Conservation (phyloP, 2,113 vertebrate genomes). For the Silurus meridionalis region DNA sequence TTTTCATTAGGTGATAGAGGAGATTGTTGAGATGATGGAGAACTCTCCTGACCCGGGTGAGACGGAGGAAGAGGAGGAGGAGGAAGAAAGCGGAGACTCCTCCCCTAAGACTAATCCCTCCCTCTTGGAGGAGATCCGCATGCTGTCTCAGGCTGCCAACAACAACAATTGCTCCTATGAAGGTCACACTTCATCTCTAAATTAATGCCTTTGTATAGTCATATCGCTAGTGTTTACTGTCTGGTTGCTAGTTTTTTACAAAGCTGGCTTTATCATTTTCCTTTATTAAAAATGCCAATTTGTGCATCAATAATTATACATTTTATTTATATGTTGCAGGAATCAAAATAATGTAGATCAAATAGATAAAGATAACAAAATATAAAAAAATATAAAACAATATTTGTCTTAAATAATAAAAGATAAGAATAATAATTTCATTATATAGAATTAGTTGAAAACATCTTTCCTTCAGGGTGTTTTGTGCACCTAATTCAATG, state of each 20-base stretch:
- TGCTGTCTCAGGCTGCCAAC: conserved; percentile 83
- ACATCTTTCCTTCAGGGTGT: neutral
- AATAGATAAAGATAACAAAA: neutral
- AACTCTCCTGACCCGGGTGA: conserved; percentile 91
- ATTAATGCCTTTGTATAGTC: neutral
- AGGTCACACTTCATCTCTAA: conserved; percentile 65
- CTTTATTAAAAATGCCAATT: neutral
- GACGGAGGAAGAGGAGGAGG: conserved; percentile 80
- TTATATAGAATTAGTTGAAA: neutral
- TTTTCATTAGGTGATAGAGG: conserved; percentile 83
- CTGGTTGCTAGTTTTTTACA: neutral
- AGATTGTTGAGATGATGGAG: conserved; percentile 96
- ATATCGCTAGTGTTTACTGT: neutral
- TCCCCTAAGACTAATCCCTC: conserved; percentile 78
- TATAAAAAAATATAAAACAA: neutral
- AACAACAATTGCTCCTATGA: conserved; percentile 88
- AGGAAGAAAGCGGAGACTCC: conserved; percentile 77
- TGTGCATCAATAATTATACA: neutral
- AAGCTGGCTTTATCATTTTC: neutral
- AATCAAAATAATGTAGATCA: neutral
- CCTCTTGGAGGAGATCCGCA: conserved; percentile 85
- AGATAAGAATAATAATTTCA: neutral
- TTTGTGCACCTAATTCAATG: conserved; percentile 5
- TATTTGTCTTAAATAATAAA: neutral
- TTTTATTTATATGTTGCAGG: neutral